Evolutionary conservation across 2,888 invertebrate genomes (phyloP).

Genomic region (Tenthredo mesomela): DNA sequence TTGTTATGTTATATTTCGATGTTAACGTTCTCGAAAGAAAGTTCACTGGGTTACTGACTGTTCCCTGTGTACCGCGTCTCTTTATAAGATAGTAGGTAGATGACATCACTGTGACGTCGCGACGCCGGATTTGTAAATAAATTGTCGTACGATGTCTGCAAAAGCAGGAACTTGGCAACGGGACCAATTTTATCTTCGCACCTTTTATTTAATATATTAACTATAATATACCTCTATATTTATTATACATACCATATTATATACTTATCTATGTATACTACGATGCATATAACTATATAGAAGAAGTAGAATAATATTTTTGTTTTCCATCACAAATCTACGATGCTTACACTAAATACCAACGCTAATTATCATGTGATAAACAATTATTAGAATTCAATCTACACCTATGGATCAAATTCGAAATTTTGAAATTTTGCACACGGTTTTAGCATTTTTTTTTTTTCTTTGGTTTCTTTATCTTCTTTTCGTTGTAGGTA

Average conservation of each 20-base stretch:
- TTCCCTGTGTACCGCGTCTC: background rate
- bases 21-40: conserved; percentile 39
- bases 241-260: too few species aligned
- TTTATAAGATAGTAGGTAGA: conserved; percentile 38
- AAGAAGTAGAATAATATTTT: conserved; percentile 39
- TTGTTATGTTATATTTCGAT: background rate
- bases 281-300: background rate
- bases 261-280: background rate
- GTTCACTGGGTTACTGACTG: conserved; percentile 49
- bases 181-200: conserved; percentile 21
- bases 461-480: background rate
- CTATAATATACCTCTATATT: background rate
- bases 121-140: conserved; percentile 52
- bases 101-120: conserved; percentile 39
- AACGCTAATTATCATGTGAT: background rate
- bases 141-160: conserved; percentile 46
- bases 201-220: background rate
- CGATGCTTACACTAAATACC: background rate
- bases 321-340: conserved; percentile 8
- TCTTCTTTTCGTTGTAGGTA: background rate
- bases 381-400: conserved; percentile 1
- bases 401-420: background rate
- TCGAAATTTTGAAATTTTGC: background rate
- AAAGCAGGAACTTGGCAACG: conserved; percentile 45
- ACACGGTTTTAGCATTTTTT: background rate